These are phyloP conservation scores for Galago senegalensis DNA, from an alignment of 2,797 vertebrate species.

Conservation along the genomic window DNA sequence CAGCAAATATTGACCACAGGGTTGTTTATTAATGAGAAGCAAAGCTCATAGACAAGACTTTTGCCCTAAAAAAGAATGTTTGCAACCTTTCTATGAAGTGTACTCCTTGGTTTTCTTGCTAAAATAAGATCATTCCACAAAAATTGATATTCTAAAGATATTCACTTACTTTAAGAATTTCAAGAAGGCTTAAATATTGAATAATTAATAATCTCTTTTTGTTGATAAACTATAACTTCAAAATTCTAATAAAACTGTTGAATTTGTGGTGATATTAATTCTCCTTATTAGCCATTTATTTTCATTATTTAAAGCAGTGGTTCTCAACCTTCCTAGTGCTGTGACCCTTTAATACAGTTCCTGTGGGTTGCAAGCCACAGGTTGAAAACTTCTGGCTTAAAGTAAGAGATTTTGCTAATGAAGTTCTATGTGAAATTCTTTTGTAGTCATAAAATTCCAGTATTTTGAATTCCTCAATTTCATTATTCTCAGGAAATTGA, in stretches of 20 bases:
- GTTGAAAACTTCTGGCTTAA: not conserved
- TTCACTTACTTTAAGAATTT: not conserved
- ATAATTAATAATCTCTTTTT: not conserved
- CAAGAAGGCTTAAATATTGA: not conserved
- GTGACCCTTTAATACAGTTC: too few species aligned
- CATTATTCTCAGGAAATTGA: not conserved
- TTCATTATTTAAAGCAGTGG: not conserved
- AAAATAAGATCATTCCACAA: constrained; percentile 7
- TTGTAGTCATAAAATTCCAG: not conserved
- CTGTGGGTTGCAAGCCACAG: too few species aligned
- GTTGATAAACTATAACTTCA: constrained; percentile 19
- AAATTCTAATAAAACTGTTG: not conserved
- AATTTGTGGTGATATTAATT: not conserved
- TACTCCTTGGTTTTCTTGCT: constrained; percentile 19
- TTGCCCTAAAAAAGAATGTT: not conserved
- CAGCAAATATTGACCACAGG: not conserved
- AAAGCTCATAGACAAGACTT: not conserved
- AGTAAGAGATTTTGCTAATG: not conserved
- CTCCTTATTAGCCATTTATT: not conserved
- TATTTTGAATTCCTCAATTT: not conserved
- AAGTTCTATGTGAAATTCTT: not conserved
- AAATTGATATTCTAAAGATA: not conserved
- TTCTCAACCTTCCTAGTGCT: too few species aligned
- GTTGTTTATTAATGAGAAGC: not conserved
- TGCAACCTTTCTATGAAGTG: not conserved